Evolutionary conservation across 2,888 invertebrate genomes (phyloP), one percentile per base, ranked within the genome.

Genomic region (Venusia cambrica): DNA sequence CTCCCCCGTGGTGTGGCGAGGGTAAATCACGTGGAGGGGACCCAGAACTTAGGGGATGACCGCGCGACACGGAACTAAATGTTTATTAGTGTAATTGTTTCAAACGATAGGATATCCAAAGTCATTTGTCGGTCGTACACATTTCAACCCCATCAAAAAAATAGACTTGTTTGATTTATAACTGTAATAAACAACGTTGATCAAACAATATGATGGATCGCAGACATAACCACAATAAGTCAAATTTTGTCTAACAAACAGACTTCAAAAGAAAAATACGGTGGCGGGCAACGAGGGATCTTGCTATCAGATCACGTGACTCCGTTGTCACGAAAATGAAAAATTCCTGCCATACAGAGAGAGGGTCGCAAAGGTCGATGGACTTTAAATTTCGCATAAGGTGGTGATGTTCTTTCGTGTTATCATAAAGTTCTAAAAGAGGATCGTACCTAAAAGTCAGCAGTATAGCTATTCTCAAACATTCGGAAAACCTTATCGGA

Each of bases 21-120:
- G 64, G 61, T 54, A 62, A 69, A 68, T 64, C 54, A 61, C 40
- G 54, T 49, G 63, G 63, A 71, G 73, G 75, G 73, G 51, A 49
- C 30, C 22, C 36, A 28, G 27, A 30, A 25, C 10, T 20, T 21
- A 41, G 39, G 58, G 54, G 59, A 54, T 53, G 54, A 51, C 54
- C 52, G 38, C 42, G 48, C 45, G 38, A 36, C 45, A 38, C 44
- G 45, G 38, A 38, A 53, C 51, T 39, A 48, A 55, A 53, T 47
- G 54, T 49, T 58, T 59, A 47, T n/a, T n/a, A 54, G 41, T 38
- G 45, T 52, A 50, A 47, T 49, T 49, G 35, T 47, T 42, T 47
- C 46, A 41, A 41, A 38, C 30, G 45, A 44, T 47, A 46, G 38
- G 18, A 44, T 34, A 48, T 47, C 40, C 41, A 37, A 53, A 54